phyloP scores from a whole-genome alignment of 2,888 invertebrate species.

The Thelaira solivaga region DNA sequence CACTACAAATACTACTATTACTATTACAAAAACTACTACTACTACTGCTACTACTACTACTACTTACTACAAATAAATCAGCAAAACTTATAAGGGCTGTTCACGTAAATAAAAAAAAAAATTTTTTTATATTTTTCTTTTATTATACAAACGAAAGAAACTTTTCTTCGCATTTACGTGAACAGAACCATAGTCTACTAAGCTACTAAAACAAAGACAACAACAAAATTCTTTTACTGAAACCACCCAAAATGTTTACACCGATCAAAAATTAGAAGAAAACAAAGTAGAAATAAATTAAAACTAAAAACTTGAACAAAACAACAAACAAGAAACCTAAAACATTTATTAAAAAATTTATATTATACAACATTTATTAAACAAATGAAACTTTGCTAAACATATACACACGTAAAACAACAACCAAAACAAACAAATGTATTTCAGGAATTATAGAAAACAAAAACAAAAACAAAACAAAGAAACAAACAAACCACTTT shows the following conservation, averaged over 20 bases:
- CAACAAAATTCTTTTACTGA: slow-evolving; percentile 23
- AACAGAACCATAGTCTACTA: too few species aligned
- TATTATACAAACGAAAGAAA: too few species aligned
- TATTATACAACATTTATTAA: slow-evolving; percentile 15
- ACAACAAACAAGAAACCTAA: not conserved
- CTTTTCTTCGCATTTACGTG: too few species aligned
- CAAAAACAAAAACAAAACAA: slow-evolving; percentile 25
- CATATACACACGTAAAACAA: slow-evolving; percentile 57
- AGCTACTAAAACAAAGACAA: not conserved
- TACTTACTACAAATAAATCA: slow-evolving; percentile 21
- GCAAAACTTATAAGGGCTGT: not conserved
- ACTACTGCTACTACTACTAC: slow-evolving; percentile 4
- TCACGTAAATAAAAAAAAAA: not conserved
- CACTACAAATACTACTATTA: slow-evolving; percentile 24
- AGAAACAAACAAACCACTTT: too few species aligned
- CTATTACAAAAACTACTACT: too few species aligned
- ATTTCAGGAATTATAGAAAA: slow-evolving; percentile 54
- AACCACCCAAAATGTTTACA: slow-evolving; percentile 43
- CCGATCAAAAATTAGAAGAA: slow-evolving; percentile 33
- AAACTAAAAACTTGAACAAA: not conserved
- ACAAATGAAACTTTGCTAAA: slow-evolving; percentile 51
- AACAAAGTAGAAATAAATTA: not conserved
- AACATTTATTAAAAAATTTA: slow-evolving; percentile 2
- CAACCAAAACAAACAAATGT: slow-evolving; percentile 23
- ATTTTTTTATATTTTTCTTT: too few species aligned